A percentile compares a stretch with the other conserved stretches of the same genome.
phyloP scores from a whole-genome alignment of 1,140 invertebrate species.

The Saccostrea echinata region DNA sequence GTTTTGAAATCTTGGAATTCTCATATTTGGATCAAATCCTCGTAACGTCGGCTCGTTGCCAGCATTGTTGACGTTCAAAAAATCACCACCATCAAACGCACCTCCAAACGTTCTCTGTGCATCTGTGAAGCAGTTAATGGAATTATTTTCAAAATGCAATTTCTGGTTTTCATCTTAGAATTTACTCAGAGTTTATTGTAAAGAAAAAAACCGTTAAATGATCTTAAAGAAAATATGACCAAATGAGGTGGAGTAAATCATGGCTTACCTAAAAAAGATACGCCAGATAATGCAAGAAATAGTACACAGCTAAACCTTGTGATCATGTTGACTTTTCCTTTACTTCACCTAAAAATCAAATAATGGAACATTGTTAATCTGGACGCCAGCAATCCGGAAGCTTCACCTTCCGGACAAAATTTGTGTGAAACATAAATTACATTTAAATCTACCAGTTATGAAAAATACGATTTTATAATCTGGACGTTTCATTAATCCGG shows the following conservation, averaged over 20 bases:
- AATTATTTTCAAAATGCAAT: too few species aligned
- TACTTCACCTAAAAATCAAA: not conserved
- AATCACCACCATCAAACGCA: constrained; percentile 7
- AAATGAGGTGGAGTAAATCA: not conserved
- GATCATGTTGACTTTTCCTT: not conserved
- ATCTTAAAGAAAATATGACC: not conserved
- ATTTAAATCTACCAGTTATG: too few species aligned
- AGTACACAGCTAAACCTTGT: not conserved
- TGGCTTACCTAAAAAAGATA: not conserved
- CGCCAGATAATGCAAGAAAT: not conserved
- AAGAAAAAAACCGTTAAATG: too few species aligned
- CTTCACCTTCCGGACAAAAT: too few species aligned
- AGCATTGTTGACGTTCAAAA: not conserved
- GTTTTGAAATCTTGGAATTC: not conserved
- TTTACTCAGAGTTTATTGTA: too few species aligned
- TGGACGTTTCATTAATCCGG: too few species aligned
- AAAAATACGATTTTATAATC: too few species aligned
- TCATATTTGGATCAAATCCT: constrained; percentile 27
- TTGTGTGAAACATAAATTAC: too few species aligned
- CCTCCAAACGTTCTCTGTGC: constrained; percentile 11
- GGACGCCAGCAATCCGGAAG: too few species aligned
- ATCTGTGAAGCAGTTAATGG: not conserved
- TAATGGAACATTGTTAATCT: too few species aligned
- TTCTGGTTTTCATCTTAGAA: too few species aligned
- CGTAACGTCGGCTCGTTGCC: not conserved